Percentiles rank a stretch among this genome's conserved stretches.
Conservation (phyloP, 30 jellyfish, hydroid and myxozoan genomes). For the Pelagia noctiluca region DNA sequence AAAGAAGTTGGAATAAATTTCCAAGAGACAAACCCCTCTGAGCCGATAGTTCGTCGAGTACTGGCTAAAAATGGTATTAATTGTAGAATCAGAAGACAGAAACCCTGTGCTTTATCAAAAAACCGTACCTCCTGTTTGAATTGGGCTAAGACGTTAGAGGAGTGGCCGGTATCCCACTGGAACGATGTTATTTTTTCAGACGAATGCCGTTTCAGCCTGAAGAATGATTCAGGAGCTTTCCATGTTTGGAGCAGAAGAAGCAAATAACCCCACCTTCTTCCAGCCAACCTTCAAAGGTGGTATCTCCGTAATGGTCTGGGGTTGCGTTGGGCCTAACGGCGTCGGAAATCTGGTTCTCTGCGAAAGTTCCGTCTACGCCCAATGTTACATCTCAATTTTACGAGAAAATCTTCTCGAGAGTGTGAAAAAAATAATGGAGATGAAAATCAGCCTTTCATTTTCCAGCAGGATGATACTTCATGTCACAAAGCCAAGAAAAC, state of each 20-base stretch:
- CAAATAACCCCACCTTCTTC: conserved; percentile 15
- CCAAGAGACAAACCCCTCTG: background rate
- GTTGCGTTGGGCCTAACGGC: conserved; percentile 48
- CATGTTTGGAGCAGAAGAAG: conserved; percentile 25
- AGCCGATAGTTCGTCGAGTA: background rate
- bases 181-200: background rate
- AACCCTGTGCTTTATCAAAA: background rate
- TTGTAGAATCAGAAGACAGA: background rate
- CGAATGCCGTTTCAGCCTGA: conserved; percentile 6
- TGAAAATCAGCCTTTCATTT: background rate
- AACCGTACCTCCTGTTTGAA: background rate
- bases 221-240: conserved; percentile 3
- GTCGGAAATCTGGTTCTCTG: conserved; percentile 22
- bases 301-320: conserved; percentile 6
- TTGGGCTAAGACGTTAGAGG: background rate
- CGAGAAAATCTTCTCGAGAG: background rate
- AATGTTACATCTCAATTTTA: background rate
- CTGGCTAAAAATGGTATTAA: background rate
- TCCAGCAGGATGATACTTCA: conserved; percentile 1
- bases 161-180: conserved; percentile 16
- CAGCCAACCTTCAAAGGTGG: conserved; percentile 27
- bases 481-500: conserved; percentile 1
- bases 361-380: background rate
- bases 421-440: conserved; percentile 17
- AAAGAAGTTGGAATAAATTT: background rate